Percentiles rank a stretch among this genome's conserved stretches.
These are phyloP conservation scores for Synergus itoensis DNA, from an alignment of 2,888 invertebrate genomes.

Conservation along the genomic window DNA sequence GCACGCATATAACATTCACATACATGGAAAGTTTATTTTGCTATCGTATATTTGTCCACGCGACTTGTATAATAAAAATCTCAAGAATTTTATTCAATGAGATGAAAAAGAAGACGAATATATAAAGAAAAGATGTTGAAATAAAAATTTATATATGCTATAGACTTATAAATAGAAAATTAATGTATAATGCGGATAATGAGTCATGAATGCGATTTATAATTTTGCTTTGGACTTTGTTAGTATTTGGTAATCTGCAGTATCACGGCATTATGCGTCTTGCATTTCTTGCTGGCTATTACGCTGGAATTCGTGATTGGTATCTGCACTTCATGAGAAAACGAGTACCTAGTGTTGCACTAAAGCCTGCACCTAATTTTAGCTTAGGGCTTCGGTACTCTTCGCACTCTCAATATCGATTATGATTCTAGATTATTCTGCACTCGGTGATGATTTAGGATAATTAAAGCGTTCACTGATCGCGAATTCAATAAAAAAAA, in stretches of 20 bases:
- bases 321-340: constrained; percentile 54
- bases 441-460: constrained; percentile 24
- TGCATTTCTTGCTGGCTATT: constrained; percentile 51
- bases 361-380: constrained; percentile 38
- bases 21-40: too few species aligned
- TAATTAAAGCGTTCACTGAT: not conserved
- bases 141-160: too few species aligned
- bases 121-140: too few species aligned
- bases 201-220: not conserved
- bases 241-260: not conserved
- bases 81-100: not conserved
- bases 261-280: constrained; percentile 6
- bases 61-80: not conserved
- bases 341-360: constrained; percentile 31
- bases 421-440: constrained; percentile 24
- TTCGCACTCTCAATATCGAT: constrained; percentile 31
- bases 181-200: too few species aligned
- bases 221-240: not conserved
- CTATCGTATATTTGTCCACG: too few species aligned
- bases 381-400: constrained; percentile 19
- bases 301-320: constrained; percentile 54
- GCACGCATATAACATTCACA: not conserved
- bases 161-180: too few species aligned
- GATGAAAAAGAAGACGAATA: too few species aligned
- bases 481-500: not conserved